Base-by-base conservation (phyloP, 2,113 vertebrate genomes). In the Urocitellus parryii region DNA sequence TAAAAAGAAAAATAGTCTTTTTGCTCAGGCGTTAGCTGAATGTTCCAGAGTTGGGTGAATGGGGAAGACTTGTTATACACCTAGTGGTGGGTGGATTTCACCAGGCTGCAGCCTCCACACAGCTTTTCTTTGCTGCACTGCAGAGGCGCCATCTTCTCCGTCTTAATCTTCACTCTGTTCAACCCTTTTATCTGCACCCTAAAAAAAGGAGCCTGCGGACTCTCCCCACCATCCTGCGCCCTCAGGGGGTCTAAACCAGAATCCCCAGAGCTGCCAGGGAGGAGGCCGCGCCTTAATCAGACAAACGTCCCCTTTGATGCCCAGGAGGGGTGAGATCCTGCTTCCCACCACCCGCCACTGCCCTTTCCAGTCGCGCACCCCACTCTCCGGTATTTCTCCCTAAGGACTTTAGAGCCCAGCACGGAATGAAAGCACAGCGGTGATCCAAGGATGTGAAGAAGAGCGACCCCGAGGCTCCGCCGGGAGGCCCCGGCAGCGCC, bases 101-200 rank as follows among this genome's bases (percentile, higher is more conserved):
- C 97, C 97, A 96, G 97, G 97, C 98, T 98, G 98, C 98, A 98
- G 98, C 98, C 96, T 97, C 95, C 97, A 93, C 94, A 96, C 96
- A 96, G 98, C 97, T 98, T 97, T 98, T 97, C 98, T 97, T 95
- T 98, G 98, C 99, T 99, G 99, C 99, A 99, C 99, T 99, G 99
- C 99, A 99, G 99, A 99, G 99, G 98, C 99, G 99, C 99, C 99
- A 99, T 99, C 99, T 99, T 99, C 98, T 98, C 98, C 97, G 98
- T 97, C 98, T 97, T 97, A 98, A 98, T 97, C 98, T 98, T 97
- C 96, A 79, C 97, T 97, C 98, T 96, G 97, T 95, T 92, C 97
- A 78, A 96, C 95, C 98, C 97, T 98, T 98, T 97, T 77, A 97
- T 97, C 90, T 93, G 89, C 89, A 97, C 97, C 94, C 94, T 95